Evolutionary conservation across 2,888 invertebrate species (phyloP), one percentile per base, ranked within the genome.

Genomic region (Cyaniris semiargus): DNA sequence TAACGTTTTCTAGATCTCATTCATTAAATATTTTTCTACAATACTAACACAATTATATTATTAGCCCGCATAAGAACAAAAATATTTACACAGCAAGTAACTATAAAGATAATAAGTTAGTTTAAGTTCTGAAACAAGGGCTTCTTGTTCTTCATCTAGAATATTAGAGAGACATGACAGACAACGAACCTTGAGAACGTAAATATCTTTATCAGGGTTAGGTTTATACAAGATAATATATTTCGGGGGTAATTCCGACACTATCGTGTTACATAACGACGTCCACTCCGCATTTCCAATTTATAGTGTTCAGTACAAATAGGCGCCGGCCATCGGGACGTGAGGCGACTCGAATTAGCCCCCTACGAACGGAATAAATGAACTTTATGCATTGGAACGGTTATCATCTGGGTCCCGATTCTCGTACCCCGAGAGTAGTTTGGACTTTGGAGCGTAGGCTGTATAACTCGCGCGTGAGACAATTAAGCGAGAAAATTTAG

Each of bases 351-450:
- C 79, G 79, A 81, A 84, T 83, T 82, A 83, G 82, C 79, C 79
- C 81, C 80, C 79, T 79, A 81, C 82, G 81, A 80, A 77, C 80
- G 76, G 79, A 75, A 81, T 80, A 82, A 83, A 84, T 84, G 82
- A 83, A 83, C 83, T 83, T 80, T 79, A 82, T 83, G 83, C 83
- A 79, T 81, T 81, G 82, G 81, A 82, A 82, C 80, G 78, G 82
- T 81, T 82, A 82, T 81, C 81, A 80, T 81, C 78, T 79, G 79
- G 76, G 79, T 76, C 78, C 78, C 48, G 53, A 70, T 79, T 78
- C 79, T 53, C 53, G 53, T 53, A 18, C 18, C 5, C 5, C 53
- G 53, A 53, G 5, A 53, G 15, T 18, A 53, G 53, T 53, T 53
- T 18, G 1, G 5, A 53, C 18, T 53, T 53, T 18, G 1, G 5